Evolutionary conservation across 2,888 invertebrate genomes (phyloP), one percentile per base, ranked within the genome.

Genomic region (Trypoxylon attenuatum): DNA sequence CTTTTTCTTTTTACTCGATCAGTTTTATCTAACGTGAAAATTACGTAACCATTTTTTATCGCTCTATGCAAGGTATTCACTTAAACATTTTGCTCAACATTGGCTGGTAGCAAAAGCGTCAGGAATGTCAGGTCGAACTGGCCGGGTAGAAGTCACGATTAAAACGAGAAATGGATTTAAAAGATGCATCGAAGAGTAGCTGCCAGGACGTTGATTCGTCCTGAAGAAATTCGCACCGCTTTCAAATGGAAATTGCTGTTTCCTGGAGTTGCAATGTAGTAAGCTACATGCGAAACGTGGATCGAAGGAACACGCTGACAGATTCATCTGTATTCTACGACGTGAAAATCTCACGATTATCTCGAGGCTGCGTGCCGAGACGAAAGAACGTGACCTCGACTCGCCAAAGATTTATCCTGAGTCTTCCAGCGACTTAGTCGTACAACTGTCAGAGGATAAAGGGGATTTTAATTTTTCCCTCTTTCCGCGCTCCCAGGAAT

Each of bases 241-340:
- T 21, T 50, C 38, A 50, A 50, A 50, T 39, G 29, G 25, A 50
- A 50, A 15, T 5, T 13, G 25, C 13, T 16, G 10, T 13, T 33
- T 10, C n/a, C 25, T 38, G 21, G 43, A 61, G 43, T 23, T 38
- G 54, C 15, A 59, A 49, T 33, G 43, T 43, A 62, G 53, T 53
- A 55, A 33, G 43, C 25, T 23, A 42, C 39, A 41, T 29, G 19
- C 19, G 45, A 47, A 29, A 33, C 43, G 45, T 51, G 33, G 56
- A 51, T 25, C 42, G 62, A 39, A 55, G 76, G 78, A 78, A 71
- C 67, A 64, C 72, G 60, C 71, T 68, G 76, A 82, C 76, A 78
- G 80, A 82, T 82, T 82, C 79, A 82, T 82, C 71, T 77, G 82
- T 82, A 80, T 82, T 82, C 80, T 72, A 61, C 55, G 58, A 68